Percentiles rank a stretch among this genome's conserved stretches.
phyloP scores from a whole-genome alignment of 2,888 invertebrate species.

The Ptilodon capucinus region DNA sequence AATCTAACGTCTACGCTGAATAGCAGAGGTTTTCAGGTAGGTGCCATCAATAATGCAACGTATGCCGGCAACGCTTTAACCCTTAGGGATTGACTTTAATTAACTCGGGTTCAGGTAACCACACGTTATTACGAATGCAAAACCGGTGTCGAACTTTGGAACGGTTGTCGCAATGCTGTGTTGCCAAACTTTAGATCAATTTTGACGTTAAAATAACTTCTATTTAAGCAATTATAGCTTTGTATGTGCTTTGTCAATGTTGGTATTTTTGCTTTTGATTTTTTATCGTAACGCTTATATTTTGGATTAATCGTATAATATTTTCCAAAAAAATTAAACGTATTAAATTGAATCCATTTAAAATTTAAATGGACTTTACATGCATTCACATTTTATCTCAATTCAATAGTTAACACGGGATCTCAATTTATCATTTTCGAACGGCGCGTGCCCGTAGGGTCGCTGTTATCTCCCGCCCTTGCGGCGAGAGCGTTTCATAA shows the following conservation, averaged over 20 bases:
- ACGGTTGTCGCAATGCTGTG: background rate
- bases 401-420: background rate
- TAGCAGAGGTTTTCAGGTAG: background rate
- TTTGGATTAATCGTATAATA: too few relatives aligned
- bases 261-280: too few relatives aligned
- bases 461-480: background rate
- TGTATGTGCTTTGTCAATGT: too few relatives aligned
- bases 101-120: background rate
- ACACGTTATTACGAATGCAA: constrained; percentile 1
- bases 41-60: background rate
- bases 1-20: background rate
- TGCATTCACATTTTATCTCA: background rate
- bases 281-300: too few relatives aligned
- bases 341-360: too few relatives aligned
- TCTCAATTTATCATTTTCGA: background rate
- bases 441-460: background rate
- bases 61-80: background rate
- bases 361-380: too few relatives aligned
- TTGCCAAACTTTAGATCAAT: background rate
- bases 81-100: background rate
- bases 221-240: too few relatives aligned
- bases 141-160: background rate
- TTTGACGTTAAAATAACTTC: background rate
- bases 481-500: background rate
- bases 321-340: too few relatives aligned